Evolutionary conservation across 2,113 vertebrate species (phyloP), one percentile per base, ranked within the genome.

Genomic region (Petroica traversi): DNA sequence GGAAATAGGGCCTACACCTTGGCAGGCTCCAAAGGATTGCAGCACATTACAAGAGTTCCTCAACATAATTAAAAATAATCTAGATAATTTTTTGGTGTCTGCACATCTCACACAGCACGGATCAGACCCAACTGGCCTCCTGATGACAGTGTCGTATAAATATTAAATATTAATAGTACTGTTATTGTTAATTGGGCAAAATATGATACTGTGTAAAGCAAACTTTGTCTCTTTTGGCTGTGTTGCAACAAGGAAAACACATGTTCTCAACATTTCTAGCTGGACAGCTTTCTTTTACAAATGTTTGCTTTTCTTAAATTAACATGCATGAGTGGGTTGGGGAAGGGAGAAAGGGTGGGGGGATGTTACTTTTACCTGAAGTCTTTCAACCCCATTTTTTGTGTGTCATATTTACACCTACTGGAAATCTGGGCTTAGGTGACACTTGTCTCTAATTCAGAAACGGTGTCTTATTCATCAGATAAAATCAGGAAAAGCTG

Each of bases 141-240:
- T 90, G 68, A 84, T 85, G 82, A 95, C 52, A 90, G 29, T 87
- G 38, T 46, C 75, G 77, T 62, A 76, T 85, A 89, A 97, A 89
- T 88, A 89, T 76, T 87, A 95, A 94, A 92, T 92, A 95, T 88
- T 88, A 94, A 94, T 90, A 83, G 8, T 29, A 29, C 43, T 55
- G 19, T 93, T 67, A 80, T 75, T 86, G 94, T 84, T 95, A 92
- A 95, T 96, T 96, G 94, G 90, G 75, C 46, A 95, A 95, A 95
- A 93, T 1, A 10, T 63, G 75, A 90, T 93, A 92, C 74, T 80
- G 55, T 59, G 72, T 78, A 94, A 95, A 78, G 63, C 36, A 14
- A 89, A 92, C 43, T 67, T 92, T 90, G 82, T 90, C 88, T 90
- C 67, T 90, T 90, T 95, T 94, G 95, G 92, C 92, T 57, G n/a